Evolutionary conservation across 1,140 invertebrate genomes (phyloP).

Genomic region (Polyergus mexicanus): DNA sequence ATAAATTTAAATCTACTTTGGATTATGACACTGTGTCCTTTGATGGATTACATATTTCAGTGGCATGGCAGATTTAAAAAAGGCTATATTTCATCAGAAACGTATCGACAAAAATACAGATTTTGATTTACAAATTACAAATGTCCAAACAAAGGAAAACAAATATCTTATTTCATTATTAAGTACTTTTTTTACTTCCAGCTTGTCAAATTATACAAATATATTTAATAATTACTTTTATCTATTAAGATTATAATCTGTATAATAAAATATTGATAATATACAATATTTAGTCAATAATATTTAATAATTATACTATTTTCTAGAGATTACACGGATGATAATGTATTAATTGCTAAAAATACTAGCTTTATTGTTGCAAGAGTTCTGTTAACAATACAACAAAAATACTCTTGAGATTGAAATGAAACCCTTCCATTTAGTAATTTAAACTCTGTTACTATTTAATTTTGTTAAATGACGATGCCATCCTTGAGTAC

Average conservation of each 20-base stretch:
- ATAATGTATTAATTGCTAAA: constrained; percentile 96
- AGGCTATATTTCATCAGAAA: constrained; percentile 97
- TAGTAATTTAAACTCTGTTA: constrained; percentile 82
- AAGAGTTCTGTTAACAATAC: constrained; percentile 93
- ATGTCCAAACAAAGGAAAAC: constrained; percentile 99
- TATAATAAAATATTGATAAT: too few relatives aligned
- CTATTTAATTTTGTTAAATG: too few relatives aligned
- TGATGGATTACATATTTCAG: constrained; percentile 98
- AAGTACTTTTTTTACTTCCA: constrained; percentile 26
- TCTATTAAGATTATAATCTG: constrained; percentile 8
- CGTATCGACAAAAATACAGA: constrained; percentile 97
- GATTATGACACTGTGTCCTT: constrained; percentile 98
- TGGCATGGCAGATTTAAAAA: constrained; percentile 94
- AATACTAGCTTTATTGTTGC: constrained; percentile 99
- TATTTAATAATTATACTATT: too few relatives aligned
- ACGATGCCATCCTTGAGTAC: too few relatives aligned
- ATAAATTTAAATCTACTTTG: constrained; percentile 98
- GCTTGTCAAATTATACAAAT: constrained; percentile 29
- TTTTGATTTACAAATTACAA: constrained; percentile 98
- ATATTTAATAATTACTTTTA: constrained; percentile 5
- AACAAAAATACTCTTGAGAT: constrained; percentile 93
- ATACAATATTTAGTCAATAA: neutral
- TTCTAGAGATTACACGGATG: constrained; percentile 94
- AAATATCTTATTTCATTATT: constrained; percentile 66
- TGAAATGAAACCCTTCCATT: constrained; percentile 83